These are phyloP conservation scores for Leucophenga maculata DNA, from an alignment of 2,888 invertebrate species.

Conservation along the genomic window DNA sequence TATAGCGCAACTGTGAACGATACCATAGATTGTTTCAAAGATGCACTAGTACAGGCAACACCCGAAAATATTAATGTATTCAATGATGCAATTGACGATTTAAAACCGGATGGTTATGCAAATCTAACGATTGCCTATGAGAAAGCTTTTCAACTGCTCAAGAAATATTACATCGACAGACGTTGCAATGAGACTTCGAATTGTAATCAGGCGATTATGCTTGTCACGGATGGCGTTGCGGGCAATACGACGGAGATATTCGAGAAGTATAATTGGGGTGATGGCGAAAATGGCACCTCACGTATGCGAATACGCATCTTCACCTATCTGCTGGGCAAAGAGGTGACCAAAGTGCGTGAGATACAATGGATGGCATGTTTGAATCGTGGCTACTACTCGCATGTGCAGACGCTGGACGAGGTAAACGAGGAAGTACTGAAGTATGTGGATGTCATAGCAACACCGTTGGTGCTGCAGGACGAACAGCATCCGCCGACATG, in stretches of 20 bases:
- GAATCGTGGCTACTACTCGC: conserved; percentile 95
- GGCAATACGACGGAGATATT: conserved; percentile 90
- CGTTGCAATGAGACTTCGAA: conserved; percentile 75
- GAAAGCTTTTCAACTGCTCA: conserved; percentile 87
- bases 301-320: conserved; percentile 91
- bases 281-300: conserved; percentile 76
- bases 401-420: conserved; percentile 95
- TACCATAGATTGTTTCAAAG: conserved; percentile 88
- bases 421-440: conserved; percentile 96
- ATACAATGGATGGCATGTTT: conserved; percentile 95
- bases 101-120: conserved; percentile 83
- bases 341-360: conserved; percentile 90
- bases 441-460: conserved; percentile 94
- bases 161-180: conserved; percentile 75
- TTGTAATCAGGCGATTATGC: conserved; percentile 97
- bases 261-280: conserved; percentile 83
- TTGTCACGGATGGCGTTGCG: conserved; percentile 95
- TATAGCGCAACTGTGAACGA: conserved; percentile 82
- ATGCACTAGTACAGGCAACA: conserved; percentile 89
- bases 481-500: conserved; percentile 88
- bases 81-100: conserved; percentile 78
- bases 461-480: conserved; percentile 84
- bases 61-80: conserved; percentile 86
- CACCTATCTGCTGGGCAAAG: conserved; percentile 94
- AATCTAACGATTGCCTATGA: conserved; percentile 87